phyloP scores from a whole-genome alignment of 2,888 invertebrate species.

The Tipula helvola region DNA sequence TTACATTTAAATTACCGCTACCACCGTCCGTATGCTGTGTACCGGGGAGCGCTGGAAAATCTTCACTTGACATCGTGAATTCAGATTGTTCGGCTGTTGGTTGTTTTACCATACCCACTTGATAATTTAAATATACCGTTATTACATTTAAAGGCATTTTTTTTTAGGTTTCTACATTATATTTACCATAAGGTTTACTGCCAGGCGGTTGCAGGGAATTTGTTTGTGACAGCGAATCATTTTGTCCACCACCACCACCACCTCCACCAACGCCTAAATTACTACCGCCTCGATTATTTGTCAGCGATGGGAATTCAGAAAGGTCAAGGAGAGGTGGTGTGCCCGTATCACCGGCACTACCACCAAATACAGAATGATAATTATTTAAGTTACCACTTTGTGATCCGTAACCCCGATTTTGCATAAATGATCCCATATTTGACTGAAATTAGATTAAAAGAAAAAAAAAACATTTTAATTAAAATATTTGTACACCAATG shows the following conservation, averaged over 20 bases:
- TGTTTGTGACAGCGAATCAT: slow-evolving; percentile 63
- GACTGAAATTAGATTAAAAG: slow-evolving; percentile 33
- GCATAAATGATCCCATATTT: slow-evolving; percentile 49
- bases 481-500: background rate
- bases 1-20: slow-evolving; percentile 34
- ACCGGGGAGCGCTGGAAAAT: slow-evolving; percentile 98
- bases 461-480: background rate
- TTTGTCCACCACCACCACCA: slow-evolving; percentile 54
- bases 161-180: slow-evolving; percentile 14
- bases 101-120: slow-evolving; percentile 91
- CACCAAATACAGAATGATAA: slow-evolving; percentile 75
- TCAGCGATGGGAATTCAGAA: slow-evolving; percentile 85
- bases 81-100: slow-evolving; percentile 85
- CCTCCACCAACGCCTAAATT: slow-evolving; percentile 25
- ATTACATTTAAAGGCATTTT: background rate
- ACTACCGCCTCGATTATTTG: slow-evolving; percentile 53
- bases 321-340: slow-evolving; percentile 82
- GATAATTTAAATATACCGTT: slow-evolving; percentile 5
- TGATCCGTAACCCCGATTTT: slow-evolving; percentile 51
- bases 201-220: slow-evolving; percentile 80
- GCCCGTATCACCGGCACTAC: slow-evolving; percentile 58
- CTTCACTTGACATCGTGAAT: slow-evolving; percentile 97
- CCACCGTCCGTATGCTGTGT: slow-evolving; percentile 61
- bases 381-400: slow-evolving; percentile 49
- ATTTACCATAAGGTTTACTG: slow-evolving; percentile 81